Evolutionary conservation across 2,888 invertebrate genomes (phyloP), one percentile per base, ranked within the genome.

Genomic region (Sycophila texana): DNA sequence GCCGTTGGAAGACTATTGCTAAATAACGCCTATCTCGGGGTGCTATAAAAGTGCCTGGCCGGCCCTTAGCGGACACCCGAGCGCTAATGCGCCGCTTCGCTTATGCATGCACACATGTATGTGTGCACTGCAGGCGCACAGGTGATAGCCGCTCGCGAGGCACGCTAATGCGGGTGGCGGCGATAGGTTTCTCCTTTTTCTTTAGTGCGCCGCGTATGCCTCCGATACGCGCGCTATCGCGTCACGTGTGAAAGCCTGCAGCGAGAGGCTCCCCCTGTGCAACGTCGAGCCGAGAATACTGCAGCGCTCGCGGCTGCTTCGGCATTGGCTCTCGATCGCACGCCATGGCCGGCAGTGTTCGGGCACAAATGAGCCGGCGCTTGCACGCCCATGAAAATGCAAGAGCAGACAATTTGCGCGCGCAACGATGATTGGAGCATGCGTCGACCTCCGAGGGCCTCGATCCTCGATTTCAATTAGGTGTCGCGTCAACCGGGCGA

Each of bases 91-190:
- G 16, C 30, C 26, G 20, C 39, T 39, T 39, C 39, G 10, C 39
- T 39, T 39, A 39, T 39, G 39, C 39, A 39, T 39, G 20, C 63
- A 60, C 7, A 47, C 20, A 72, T 75, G 60, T 71, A 66, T 66
- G 72, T 65, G 22, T 30, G 7, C n/a, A 39, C 39, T 10, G 39
- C 39, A 10, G 39, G 39, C 39, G 7, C 30, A 55, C 79, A 72
- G 72, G 75, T 75, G 75, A 75, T 76, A 73, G 55, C 66, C 26
- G 18, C 61, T 39, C 18, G 63, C 18, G n/a, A 61, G 61, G 55
- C 57, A 67, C 61, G 57, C 60, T 73, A 77, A 76, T 76, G 80
- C 80, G 77, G 80, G 80, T 74, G 76, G 73, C 22, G 61, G n/a
- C 66, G 26, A 72, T 71, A 71, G 30, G 58, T 71, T 79, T 39